Percentiles rank a stretch among this genome's conserved stretches.
Evolutionary conservation across 92 coral and sea anemone species (phyloP).

Genomic region (Hydrozoanthus gracilis): DNA sequence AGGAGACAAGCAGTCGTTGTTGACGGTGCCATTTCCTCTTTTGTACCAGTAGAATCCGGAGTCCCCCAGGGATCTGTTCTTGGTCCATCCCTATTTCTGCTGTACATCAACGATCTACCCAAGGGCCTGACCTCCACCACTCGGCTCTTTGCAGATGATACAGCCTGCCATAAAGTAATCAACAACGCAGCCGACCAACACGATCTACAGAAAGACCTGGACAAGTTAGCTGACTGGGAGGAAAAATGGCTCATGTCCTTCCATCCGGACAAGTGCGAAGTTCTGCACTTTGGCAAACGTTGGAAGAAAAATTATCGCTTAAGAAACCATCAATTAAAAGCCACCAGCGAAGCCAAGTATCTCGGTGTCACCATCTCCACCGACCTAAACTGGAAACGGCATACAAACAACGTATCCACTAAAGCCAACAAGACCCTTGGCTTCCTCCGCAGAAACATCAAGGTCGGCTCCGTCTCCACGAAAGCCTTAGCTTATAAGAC

Average conservation of each 20-base stretch:
- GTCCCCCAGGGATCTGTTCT: constrained; percentile 23
- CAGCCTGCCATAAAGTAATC: not conserved
- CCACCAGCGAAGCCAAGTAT: not conserved
- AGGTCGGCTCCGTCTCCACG: not conserved
- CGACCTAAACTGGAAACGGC: not conserved
- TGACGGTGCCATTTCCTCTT: not conserved
- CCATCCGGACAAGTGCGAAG: not conserved
- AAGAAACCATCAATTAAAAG: not conserved
- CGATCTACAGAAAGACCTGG: not conserved
- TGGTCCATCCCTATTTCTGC: constrained; percentile 7
- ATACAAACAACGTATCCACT: not conserved
- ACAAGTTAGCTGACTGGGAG: not conserved
- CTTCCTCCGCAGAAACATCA: not conserved
- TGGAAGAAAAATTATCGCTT: not conserved
- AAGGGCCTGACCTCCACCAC: not conserved
- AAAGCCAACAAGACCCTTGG: not conserved
- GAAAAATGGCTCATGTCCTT: not conserved
- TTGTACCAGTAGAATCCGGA: constrained; percentile 2
- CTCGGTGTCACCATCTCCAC: not conserved
- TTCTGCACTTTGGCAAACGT: not conserved
- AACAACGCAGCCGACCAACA: not conserved
- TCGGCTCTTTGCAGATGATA: constrained; percentile 13
- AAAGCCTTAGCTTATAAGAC: not conserved
- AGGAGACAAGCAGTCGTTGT: not conserved
- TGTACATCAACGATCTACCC: constrained; percentile 28